Conservation (phyloP, 2,888 invertebrate genomes). For the Dryobotodes eremita region DNA sequence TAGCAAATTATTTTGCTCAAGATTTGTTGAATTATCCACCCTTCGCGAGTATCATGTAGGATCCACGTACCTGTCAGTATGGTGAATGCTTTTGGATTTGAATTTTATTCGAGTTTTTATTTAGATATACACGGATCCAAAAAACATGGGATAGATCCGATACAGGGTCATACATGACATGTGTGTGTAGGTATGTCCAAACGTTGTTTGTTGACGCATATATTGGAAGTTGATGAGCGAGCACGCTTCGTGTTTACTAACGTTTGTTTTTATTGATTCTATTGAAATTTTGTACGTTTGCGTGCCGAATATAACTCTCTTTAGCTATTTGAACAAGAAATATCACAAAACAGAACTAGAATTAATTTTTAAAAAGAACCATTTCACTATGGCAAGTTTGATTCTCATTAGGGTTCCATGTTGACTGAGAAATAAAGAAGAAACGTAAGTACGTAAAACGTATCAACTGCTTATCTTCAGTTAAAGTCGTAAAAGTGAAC, state of each 20-base stretch:
- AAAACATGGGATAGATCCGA: slow-evolving; percentile 10
- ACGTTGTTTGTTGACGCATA: slow-evolving; percentile 47
- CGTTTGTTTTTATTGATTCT: slow-evolving; percentile 38
- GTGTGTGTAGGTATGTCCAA: slow-evolving; percentile 37
- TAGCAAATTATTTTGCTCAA: slow-evolving; percentile 66
- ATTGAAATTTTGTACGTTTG: slow-evolving; percentile 10
- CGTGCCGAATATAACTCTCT: slow-evolving; percentile 4
- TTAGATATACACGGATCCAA: neutral
- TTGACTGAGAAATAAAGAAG: slow-evolving; percentile 37
- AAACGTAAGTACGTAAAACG: slow-evolving; percentile 47
- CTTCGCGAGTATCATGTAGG: slow-evolving; percentile 37
- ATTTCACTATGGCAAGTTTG: neutral
- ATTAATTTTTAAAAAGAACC: neutral
- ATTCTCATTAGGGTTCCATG: slow-evolving; percentile 35
- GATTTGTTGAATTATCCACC: slow-evolving; percentile 53
- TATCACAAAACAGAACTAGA: neutral
- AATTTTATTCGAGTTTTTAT: slow-evolving; percentile 34
- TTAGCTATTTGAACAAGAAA: neutral
- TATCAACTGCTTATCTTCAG: slow-evolving; percentile 65
- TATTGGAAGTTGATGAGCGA: slow-evolving; percentile 58
- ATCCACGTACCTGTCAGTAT: slow-evolving; percentile 29
- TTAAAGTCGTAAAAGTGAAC: slow-evolving; percentile 63
- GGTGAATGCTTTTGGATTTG: slow-evolving; percentile 23
- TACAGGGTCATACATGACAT: neutral
- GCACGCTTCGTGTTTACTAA: slow-evolving; percentile 45